phyloP scores from a whole-genome alignment of 2,888 invertebrate genomes.

The Pammene aurita region DNA sequence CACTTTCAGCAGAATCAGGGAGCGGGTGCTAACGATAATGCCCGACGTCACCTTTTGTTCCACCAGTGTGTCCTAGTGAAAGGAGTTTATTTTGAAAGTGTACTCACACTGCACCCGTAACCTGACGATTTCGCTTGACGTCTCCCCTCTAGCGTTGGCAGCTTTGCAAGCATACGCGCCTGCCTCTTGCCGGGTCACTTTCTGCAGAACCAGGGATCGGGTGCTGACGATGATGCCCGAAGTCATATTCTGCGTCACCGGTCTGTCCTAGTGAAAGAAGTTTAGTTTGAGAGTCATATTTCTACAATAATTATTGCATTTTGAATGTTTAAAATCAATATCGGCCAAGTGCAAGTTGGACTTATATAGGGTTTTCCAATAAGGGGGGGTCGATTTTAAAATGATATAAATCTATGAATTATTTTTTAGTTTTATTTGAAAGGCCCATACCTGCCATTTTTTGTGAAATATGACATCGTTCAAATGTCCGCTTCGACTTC shows the following conservation, averaged over 20 bases:
- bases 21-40: constrained; percentile 93
- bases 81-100: neutral
- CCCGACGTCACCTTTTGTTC: constrained; percentile 87
- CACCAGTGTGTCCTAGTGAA: too few relatives aligned
- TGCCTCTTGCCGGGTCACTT: constrained; percentile 90
- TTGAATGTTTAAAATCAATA: too few relatives aligned
- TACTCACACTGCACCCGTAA: constrained; percentile 93
- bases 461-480: too few relatives aligned
- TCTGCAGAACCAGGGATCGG: constrained; percentile 92
- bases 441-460: too few relatives aligned
- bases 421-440: too few relatives aligned
- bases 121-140: constrained; percentile 88
- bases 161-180: constrained; percentile 93
- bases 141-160: constrained; percentile 91
- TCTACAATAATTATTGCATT: too few relatives aligned
- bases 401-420: too few relatives aligned
- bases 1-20: constrained; percentile 92
- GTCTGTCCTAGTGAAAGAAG: constrained; percentile 65
- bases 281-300: neutral
- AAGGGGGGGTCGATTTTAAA: too few relatives aligned
- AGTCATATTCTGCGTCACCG: constrained; percentile 92
- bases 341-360: too few relatives aligned
- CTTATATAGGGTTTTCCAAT: too few relatives aligned
- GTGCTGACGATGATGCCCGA: constrained; percentile 94
- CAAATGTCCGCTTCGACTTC: too few relatives aligned